Percentiles rank a stretch among this genome's conserved stretches.
Conservation (phyloP, 2,888 invertebrate genomes). For the Machimus atricapillus region DNA sequence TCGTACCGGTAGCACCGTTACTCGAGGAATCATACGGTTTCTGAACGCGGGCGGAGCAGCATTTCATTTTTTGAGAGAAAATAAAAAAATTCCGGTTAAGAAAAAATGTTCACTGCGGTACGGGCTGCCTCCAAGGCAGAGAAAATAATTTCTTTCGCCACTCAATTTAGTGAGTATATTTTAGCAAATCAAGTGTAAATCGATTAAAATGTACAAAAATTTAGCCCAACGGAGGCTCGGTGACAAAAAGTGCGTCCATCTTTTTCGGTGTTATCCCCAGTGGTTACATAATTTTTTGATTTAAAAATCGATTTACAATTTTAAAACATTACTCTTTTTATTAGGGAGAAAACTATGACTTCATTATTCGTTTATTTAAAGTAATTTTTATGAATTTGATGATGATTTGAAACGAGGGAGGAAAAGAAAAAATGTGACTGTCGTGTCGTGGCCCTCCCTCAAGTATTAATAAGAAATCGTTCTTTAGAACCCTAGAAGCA, state of each 20-base stretch:
- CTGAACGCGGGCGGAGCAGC: constrained; percentile 5
- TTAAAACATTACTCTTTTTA: too few relatives aligned
- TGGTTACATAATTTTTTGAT: constrained; percentile 10
- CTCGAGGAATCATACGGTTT: background rate
- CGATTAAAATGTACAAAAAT: background rate
- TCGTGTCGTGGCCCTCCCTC: background rate
- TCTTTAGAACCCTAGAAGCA: background rate
- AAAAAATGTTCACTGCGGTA: constrained; percentile 50
- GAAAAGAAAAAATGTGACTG: background rate
- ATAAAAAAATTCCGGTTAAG: background rate
- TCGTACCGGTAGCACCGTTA: background rate
- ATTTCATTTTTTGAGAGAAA: background rate
- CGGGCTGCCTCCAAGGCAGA: constrained; percentile 56
- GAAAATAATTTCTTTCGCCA: constrained; percentile 54
- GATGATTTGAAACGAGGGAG: background rate
- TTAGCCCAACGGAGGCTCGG: background rate
- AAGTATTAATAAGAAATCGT: background rate
- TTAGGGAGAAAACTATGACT: background rate
- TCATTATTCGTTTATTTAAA: background rate
- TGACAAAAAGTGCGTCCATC: background rate
- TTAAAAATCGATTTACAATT: background rate
- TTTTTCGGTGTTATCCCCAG: background rate
- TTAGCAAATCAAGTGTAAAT: background rate
- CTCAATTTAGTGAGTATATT: constrained; percentile 55
- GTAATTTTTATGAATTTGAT: background rate